A percentile compares a stretch with the other conserved stretches of the same genome.
Conservation (phyloP, 1,140 invertebrate genomes). For the Lithobius niger region DNA sequence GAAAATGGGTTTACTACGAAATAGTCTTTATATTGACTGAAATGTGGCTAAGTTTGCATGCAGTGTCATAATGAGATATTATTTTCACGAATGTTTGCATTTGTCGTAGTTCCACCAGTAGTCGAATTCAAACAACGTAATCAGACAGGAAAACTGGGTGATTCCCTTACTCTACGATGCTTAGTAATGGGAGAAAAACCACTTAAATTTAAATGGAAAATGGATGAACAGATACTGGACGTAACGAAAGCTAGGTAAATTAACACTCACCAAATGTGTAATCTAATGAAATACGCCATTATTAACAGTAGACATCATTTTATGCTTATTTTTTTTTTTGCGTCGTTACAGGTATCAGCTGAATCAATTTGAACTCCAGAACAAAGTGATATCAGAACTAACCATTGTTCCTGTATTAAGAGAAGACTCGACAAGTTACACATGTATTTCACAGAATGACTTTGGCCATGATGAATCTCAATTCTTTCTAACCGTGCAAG, state of each 20-base stretch:
- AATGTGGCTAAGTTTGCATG: too few relatives aligned
- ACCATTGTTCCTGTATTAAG: background rate
- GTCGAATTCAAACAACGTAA: slow-evolving; percentile 84
- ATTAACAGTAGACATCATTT: background rate
- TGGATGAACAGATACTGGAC: slow-evolving; percentile 80
- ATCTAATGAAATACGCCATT: background rate
- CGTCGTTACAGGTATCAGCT: background rate
- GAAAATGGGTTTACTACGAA: too few relatives aligned
- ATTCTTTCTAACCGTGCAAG: background rate
- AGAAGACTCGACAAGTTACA: background rate
- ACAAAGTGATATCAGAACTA: slow-evolving; percentile 2
- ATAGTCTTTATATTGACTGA: too few relatives aligned
- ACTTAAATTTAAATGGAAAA: slow-evolving; percentile 89
- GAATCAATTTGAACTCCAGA: background rate
- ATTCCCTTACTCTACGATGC: slow-evolving; percentile 83
- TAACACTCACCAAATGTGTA: background rate
- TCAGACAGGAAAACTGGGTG: slow-evolving; percentile 73
- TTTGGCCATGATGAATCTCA: background rate
- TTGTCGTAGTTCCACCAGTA: slow-evolving; percentile 75
- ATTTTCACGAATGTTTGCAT: too few relatives aligned
- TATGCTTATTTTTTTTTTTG: background rate
- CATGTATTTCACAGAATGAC: background rate
- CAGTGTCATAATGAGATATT: too few relatives aligned
- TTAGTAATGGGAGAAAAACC: slow-evolving; percentile 92
- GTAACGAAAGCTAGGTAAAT: slow-evolving; percentile 48